Percentiles rank a stretch among this genome's conserved stretches.
phyloP scores from a whole-genome alignment of 2,888 invertebrate genomes.

The Oscheius sp. region DNA sequence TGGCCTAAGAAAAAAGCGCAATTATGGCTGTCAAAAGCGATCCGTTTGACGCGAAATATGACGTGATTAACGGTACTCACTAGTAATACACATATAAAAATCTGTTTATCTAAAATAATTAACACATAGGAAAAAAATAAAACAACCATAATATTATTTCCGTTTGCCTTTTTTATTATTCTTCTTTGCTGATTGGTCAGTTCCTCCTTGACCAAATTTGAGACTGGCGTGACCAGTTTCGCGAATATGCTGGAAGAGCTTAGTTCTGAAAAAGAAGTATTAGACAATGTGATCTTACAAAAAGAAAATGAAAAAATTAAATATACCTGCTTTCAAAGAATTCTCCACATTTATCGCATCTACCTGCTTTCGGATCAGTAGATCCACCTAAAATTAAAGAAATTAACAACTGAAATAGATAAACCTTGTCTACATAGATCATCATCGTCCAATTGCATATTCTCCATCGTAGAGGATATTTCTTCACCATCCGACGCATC shows the following conservation, averaged over 20 bases:
- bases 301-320: neutral
- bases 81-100: neutral
- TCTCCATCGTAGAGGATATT: too few species aligned
- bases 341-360: conserved; percentile 71
- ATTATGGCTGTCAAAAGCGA: too few species aligned
- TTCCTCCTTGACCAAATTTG: conserved; percentile 37
- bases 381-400: neutral
- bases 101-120: neutral
- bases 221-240: conserved; percentile 72
- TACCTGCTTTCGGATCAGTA: conserved; percentile 42
- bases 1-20: too few species aligned
- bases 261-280: conserved; percentile 36
- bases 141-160: neutral
- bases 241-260: conserved; percentile 72
- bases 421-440: too few species aligned
- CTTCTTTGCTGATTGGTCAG: conserved; percentile 35
- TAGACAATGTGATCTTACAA: too few species aligned
- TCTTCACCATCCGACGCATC: too few species aligned
- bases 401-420: too few species aligned
- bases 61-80: neutral
- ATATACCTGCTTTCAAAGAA: conserved; percentile 70
- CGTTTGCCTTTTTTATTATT: conserved; percentile 10
- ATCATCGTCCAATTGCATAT: too few species aligned
- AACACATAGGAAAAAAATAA: too few species aligned
- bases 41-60: too few species aligned